phyloP scores from a whole-genome alignment of 2,888 invertebrate species.

The Andrena dorsata region DNA sequence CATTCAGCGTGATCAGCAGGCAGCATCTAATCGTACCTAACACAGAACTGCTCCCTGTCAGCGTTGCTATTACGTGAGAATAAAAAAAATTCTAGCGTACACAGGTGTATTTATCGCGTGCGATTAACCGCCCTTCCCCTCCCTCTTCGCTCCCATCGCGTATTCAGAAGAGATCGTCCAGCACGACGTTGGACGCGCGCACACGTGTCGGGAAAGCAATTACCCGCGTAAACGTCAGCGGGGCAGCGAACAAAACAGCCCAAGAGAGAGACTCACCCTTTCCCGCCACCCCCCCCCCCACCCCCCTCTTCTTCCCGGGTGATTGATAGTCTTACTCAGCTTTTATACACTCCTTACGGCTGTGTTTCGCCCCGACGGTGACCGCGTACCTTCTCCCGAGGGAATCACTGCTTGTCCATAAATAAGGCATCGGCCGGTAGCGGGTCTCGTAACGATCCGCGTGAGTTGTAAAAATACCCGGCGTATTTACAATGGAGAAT shows the following conservation, averaged over 20 bases:
- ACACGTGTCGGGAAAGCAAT: slow-evolving; percentile 65
- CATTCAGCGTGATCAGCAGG: background rate
- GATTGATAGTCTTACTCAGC: slow-evolving; percentile 57
- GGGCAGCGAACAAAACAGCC: slow-evolving; percentile 40
- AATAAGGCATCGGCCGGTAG: slow-evolving; percentile 28
- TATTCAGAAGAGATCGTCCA: slow-evolving; percentile 51
- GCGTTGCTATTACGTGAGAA: slow-evolving; percentile 29
- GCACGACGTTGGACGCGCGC: slow-evolving; percentile 21
- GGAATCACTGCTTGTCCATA: slow-evolving; percentile 22
- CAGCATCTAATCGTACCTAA: slow-evolving; percentile 9
- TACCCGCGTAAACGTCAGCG: slow-evolving; percentile 62
- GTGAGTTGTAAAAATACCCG: slow-evolving; percentile 40
- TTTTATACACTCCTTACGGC: slow-evolving; percentile 21
- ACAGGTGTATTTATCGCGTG: slow-evolving; percentile 45
- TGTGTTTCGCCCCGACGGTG: slow-evolving; percentile 31
- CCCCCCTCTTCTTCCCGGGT: slow-evolving; percentile 46
- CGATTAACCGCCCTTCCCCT: slow-evolving; percentile 30
- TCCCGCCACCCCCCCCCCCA: slow-evolving; percentile 2
- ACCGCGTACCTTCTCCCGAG: slow-evolving; percentile 1
- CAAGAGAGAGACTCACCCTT: slow-evolving; percentile 26
- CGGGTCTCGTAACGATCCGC: slow-evolving; percentile 32
- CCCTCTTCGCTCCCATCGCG: slow-evolving; percentile 17
- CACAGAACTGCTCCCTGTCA: background rate
- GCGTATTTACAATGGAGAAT: slow-evolving; percentile 40
- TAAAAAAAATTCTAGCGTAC: slow-evolving; percentile 27